Evolutionary conservation across 2,888 invertebrate species (phyloP).

Genomic region (Cyaniris semiargus): DNA sequence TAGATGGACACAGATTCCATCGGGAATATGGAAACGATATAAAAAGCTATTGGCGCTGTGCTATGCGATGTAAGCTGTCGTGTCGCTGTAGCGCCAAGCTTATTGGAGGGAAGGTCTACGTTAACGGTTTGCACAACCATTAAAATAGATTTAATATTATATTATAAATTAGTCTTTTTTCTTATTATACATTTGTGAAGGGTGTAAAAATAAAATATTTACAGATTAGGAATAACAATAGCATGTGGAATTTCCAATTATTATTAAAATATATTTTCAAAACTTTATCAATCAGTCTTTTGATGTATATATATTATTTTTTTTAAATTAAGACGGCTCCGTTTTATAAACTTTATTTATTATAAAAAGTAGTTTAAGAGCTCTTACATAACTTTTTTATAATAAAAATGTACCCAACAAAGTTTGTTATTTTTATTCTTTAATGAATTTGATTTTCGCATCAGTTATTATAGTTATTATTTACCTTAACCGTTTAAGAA

Average conservation of each 20-base stretch:
- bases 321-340: neutral
- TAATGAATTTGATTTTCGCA: neutral
- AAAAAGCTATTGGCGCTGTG: constrained; percentile 62
- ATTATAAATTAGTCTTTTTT: neutral
- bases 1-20: constrained; percentile 55
- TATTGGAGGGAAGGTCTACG: constrained; percentile 49
- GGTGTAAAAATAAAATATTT: neutral
- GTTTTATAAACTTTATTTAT: neutral
- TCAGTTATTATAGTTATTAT: neutral
- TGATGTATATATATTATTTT: neutral
- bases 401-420: neutral
- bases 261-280: neutral
- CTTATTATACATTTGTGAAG: neutral
- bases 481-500: neutral
- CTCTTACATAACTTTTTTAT: neutral
- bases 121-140: constrained; percentile 55
- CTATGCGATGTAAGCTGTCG: constrained; percentile 49
- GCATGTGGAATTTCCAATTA: neutral
- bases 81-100: constrained; percentile 59
- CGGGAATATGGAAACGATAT: constrained; percentile 54
- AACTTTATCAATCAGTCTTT: neutral
- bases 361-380: neutral
- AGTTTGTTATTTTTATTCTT: neutral
- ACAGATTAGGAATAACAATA: neutral
- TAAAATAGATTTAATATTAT: neutral